A percentile compares a stretch with the other conserved stretches of the same genome.
Conservation (phyloP, 1,140 invertebrate genomes). For the Zaprionus taronus region DNA sequence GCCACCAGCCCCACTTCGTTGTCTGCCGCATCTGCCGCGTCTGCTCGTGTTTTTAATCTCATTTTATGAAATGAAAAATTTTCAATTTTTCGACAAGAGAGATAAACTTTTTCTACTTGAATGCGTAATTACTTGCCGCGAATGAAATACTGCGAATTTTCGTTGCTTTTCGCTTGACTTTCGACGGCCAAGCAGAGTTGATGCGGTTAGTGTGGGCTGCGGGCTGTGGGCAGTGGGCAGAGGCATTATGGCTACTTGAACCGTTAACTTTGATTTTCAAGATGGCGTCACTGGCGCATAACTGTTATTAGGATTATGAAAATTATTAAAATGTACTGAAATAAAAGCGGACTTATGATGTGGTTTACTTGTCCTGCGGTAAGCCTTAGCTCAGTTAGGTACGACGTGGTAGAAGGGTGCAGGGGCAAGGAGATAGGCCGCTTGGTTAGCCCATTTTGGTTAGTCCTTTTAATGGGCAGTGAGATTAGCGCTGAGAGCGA, state of each 20-base stretch:
- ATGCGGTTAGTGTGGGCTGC: conserved; percentile 17
- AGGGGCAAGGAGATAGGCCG: background rate
- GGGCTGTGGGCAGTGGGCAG: background rate
- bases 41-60: conserved; percentile 73
- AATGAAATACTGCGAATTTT: conserved; percentile 66
- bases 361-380: conserved; percentile 47
- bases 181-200: conserved; percentile 42
- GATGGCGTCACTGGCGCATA: conserved; percentile 65
- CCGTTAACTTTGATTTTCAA: conserved; percentile 73
- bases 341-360: conserved; percentile 65
- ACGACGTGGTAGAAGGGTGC: background rate
- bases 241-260: conserved; percentile 55
- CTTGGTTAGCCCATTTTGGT: conserved; percentile 2
- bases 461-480: conserved; percentile 10
- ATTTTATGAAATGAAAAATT: conserved; percentile 82
- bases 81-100: conserved; percentile 78
- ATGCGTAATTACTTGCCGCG: conserved; percentile 74
- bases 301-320: conserved; percentile 75
- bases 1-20: background rate
- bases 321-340: conserved; percentile 69
- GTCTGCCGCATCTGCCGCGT: background rate
- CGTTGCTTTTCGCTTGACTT: conserved; percentile 56
- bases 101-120: conserved; percentile 83
- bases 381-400: background rate
- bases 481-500: conserved; percentile 10